Evolutionary conservation across 1,140 invertebrate genomes (phyloP), one percentile per base, ranked within the genome.

Genomic region (Patella vulgata): DNA sequence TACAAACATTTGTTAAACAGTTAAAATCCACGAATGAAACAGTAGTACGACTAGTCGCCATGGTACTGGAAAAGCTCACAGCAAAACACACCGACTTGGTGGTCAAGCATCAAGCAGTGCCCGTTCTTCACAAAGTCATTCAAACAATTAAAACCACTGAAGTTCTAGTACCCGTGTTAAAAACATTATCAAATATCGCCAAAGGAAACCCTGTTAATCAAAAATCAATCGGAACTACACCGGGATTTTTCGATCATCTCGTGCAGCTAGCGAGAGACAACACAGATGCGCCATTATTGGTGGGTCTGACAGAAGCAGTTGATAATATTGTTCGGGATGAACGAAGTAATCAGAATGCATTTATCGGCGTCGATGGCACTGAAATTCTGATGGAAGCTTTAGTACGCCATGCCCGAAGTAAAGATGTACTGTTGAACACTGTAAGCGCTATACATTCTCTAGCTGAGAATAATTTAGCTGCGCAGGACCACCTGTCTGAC

Each of bases 391-490:
- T 70, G 8, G 53, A 42, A 21, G 43, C 72, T 21, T 36, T 51
- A 17, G 51, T 82, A 19, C 67, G 65, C 19, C 53, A 71, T 25
- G 55, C 68, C 1, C 66, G 69, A 43, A 71, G 76, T 59, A 69
- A 69, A 51, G 78, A 81, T 2, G 54, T 81, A 12, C 80, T 83
- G 61, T 59, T 78, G 11, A 74, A 68, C n/a, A 74, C 80, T 50
- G 81, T 83, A 3, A 73, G 78, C 46, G 73, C 78, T 5, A 77
- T 84, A 43, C 72, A 79, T 66, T 55, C 60, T 25, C 55, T 84
- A 11, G 81, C 75, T 27, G 74, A 79, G 9, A 66, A 71, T 44
- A 84, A 84, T 58, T 25, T 72, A 9, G 59, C 73, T 27, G 75
- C 81, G 33, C 81, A 82, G 48, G 70, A 71, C 33, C 62, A 65